Evolutionary conservation across 2,888 invertebrate genomes (phyloP), one percentile per base, ranked within the genome.

Genomic region (Hermaeophaga mercurialis): DNA sequence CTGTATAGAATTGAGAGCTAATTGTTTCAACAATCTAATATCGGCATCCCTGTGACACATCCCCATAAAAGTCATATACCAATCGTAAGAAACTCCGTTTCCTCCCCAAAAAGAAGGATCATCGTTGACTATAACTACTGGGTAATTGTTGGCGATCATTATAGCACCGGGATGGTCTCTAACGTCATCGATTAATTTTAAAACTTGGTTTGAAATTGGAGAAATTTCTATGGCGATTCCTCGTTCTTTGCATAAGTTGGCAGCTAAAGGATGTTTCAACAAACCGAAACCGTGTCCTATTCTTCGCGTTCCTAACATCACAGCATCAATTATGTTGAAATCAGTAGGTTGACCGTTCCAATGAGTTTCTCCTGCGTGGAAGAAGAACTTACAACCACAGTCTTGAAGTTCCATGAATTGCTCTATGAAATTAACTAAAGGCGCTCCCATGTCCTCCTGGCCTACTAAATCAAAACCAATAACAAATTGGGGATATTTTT

Each of bases 381-480:
- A 74, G 54, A 73, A 75, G 50, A 75, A 70, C 26, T 70, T 66
- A 17, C 70, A 65, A 3, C 64, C 59, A 7, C 33, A 58, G 1
- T 46, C 62, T 15, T 62, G 52, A 18, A 70, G 26, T 11, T 62
- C 44, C 17, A 67, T 31, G 1, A 72, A 62, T 46, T 66, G 57
- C 0, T 80, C 78, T 0, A 84, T 79, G 60, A 87, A 90, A 1
- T 82, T 80, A 31, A 80, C 73, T 0, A 91, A 73, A 0, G 91
- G 87, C 33, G 76, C 73, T 0, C 90, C 90, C 34, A 75, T 65
- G 69, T 91, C 91, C 72, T 92, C 91, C 70, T 90, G 88, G 0
- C 90, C 91, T 0, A 91, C 90, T 59, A 92, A 78, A 78, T 92
- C 92, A 65, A 91, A 91, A 2, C 92, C 92, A 22, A 85, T 87